Evolutionary conservation across 2,888 invertebrate species (phyloP).

Genomic region (Caenorhabditis sp.): DNA sequence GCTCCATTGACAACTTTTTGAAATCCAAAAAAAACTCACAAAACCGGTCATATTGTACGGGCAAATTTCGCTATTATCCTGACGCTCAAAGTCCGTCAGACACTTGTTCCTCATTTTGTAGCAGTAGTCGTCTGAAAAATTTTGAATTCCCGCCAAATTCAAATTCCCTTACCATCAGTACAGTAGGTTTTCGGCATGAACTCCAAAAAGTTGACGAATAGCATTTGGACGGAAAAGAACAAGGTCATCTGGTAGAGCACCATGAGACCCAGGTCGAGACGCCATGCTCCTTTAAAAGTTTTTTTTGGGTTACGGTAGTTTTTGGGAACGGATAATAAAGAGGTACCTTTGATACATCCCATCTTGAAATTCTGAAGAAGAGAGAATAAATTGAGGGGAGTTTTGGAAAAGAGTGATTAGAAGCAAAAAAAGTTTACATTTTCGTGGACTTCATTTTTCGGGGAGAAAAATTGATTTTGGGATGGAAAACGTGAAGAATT

Average conservation of each 20-base stretch:
- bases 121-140: slow-evolving; percentile 46
- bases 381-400: slow-evolving; percentile 3
- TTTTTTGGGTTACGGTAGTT: slow-evolving; percentile 7
- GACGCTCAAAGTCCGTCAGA: slow-evolving; percentile 28
- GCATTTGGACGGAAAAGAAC: slow-evolving; percentile 62
- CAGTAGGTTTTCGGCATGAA: slow-evolving; percentile 59
- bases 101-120: slow-evolving; percentile 53
- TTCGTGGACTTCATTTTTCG: background rate
- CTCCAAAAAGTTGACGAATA: slow-evolving; percentile 53
- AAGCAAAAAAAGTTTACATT: background rate
- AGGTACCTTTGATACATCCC: slow-evolving; percentile 43
- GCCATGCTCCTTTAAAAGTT: slow-evolving; percentile 54
- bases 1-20: slow-evolving; percentile 6
- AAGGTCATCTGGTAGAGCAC: slow-evolving; percentile 58
- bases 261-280: slow-evolving; percentile 48
- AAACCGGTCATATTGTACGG: slow-evolving; percentile 42
- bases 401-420: background rate
- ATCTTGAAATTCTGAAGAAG: slow-evolving; percentile 8
- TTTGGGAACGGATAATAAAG: background rate
- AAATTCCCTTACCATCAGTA: slow-evolving; percentile 20
- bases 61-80: slow-evolving; percentile 33
- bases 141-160: background rate
- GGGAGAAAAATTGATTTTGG: too few relatives aligned
- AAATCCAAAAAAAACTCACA: too few relatives aligned
- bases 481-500: too few relatives aligned